A percentile compares a stretch with the other conserved stretches of the same genome.
Evolutionary conservation across 2,888 invertebrate species (phyloP).

Genomic region (Petrolisthes manimaculis): DNA sequence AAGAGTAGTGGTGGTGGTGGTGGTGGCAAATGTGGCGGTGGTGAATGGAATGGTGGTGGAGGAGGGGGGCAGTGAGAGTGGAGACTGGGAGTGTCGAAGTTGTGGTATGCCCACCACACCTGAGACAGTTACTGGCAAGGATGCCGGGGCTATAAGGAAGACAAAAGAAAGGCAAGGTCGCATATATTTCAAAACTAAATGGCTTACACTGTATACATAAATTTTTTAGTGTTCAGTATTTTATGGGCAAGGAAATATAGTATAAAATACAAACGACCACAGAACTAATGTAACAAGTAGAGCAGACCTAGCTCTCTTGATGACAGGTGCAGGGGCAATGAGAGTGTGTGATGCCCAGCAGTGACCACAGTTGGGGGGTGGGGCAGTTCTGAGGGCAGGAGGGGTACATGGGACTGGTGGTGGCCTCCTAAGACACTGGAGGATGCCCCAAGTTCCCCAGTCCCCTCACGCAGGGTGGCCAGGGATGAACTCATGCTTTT

Average conservation of each 20-base stretch:
- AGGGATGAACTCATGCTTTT: conserved; percentile 68
- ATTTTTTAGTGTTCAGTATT: no score
- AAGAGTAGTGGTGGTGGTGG: conserved; percentile 46
- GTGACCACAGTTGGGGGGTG: conserved; percentile 17
- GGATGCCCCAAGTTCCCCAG: conserved; percentile 54
- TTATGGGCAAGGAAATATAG: no score
- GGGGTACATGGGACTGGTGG: conserved; percentile 43
- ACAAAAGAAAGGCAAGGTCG: neutral
- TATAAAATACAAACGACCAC: no score
- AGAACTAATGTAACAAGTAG: neutral
- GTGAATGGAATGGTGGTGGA: conserved; percentile 31
- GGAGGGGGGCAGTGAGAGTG: conserved; percentile 56
- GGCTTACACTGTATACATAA: no score
- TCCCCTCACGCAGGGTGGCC: conserved; percentile 57
- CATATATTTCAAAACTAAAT: neutral
- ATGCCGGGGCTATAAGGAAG: conserved; percentile 33
- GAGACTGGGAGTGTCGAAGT: conserved; percentile 54
- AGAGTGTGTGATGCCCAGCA: conserved; percentile 51
- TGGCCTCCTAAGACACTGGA: conserved; percentile 39
- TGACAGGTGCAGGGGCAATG: conserved; percentile 47
- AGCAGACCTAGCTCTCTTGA: conserved; percentile 56
- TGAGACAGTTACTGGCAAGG: conserved; percentile 68
- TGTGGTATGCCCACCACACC: conserved; percentile 70
- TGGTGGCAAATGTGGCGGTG: conserved; percentile 70
- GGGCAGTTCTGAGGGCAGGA: conserved; percentile 2